Conservation (phyloP, 1,140 invertebrate genomes). For the Drosophila asahinai region DNA sequence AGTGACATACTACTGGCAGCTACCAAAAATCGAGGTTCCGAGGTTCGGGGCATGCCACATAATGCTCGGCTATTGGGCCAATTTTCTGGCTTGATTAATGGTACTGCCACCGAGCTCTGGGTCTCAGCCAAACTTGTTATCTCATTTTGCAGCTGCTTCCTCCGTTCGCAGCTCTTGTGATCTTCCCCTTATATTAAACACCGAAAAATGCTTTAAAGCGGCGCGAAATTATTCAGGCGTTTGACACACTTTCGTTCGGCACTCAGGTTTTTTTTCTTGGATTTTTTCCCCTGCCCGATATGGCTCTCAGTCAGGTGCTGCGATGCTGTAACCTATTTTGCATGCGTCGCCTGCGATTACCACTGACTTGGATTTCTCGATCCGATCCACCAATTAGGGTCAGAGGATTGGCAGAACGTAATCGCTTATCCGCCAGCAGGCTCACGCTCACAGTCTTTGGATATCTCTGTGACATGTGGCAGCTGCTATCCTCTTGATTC, state of each 20-base stretch:
- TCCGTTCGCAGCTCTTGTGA: slow-evolving; percentile 10
- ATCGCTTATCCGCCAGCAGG: slow-evolving; percentile 7
- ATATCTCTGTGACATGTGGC: neutral
- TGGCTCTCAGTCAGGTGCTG: slow-evolving; percentile 25
- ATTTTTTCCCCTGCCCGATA: neutral
- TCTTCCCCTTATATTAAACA: slow-evolving; percentile 41
- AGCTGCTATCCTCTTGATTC: neutral
- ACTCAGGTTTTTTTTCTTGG: slow-evolving; percentile 14
- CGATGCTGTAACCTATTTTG: slow-evolving; percentile 83
- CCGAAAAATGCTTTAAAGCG: slow-evolving; percentile 58
- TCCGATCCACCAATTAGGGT: slow-evolving; percentile 71
- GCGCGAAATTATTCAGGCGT: slow-evolving; percentile 76
- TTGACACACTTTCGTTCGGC: slow-evolving; percentile 77
- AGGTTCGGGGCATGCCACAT: slow-evolving; percentile 39
- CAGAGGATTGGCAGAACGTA: slow-evolving; percentile 38
- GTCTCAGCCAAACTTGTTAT: slow-evolving; percentile 65
- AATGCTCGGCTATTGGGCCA: slow-evolving; percentile 38
- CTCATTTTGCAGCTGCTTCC: slow-evolving; percentile 61
- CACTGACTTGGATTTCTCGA: slow-evolving; percentile 57
- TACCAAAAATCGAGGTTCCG: neutral
- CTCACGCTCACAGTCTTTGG: neutral
- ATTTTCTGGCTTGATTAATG: slow-evolving; percentile 62
- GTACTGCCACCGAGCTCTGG: slow-evolving; percentile 19
- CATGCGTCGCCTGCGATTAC: slow-evolving; percentile 65
- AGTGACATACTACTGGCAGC: slow-evolving; percentile 43